Evolutionary conservation across 2,888 invertebrate species (phyloP).

Genomic region (Sphaerophoria taeniata): DNA sequence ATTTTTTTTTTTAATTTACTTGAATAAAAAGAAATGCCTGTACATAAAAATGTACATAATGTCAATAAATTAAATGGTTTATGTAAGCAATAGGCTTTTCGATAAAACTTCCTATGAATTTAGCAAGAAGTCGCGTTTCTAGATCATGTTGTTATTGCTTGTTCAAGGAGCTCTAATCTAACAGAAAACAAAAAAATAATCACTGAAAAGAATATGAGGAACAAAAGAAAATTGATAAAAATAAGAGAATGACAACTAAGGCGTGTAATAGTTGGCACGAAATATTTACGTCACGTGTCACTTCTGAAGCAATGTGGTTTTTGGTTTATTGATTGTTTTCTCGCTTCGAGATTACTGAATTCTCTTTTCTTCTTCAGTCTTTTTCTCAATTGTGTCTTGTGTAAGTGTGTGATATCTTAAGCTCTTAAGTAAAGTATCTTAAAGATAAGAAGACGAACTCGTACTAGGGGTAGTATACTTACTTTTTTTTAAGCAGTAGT

Average conservation of each 20-base stretch:
- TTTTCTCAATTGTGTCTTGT: slow-evolving; percentile 21
- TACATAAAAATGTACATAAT: neutral
- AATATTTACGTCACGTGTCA: neutral
- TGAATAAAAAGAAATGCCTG: neutral
- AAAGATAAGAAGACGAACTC: neutral
- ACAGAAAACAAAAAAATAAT: neutral
- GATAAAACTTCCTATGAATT: neutral
- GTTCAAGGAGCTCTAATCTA: slow-evolving; percentile 3
- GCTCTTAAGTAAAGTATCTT: slow-evolving; percentile 49
- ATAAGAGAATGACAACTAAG: slow-evolving; percentile 1
- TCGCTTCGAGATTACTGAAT: slow-evolving; percentile 26
- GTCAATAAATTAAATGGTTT: neutral
- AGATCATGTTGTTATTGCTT: neutral
- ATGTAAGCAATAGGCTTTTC: slow-evolving; percentile 5
- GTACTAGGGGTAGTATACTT: neutral
- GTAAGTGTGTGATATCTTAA: slow-evolving; percentile 6
- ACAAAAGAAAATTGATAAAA: neutral
- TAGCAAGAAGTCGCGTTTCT: slow-evolving; percentile 8
- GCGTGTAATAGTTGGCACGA: slow-evolving; percentile 24
- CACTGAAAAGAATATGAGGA: neutral
- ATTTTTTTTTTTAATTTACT: neutral
- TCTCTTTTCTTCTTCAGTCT: slow-evolving; percentile 35
- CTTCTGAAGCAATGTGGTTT: neutral
- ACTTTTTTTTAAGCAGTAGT: neutral
- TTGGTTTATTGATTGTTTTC: slow-evolving; percentile 27